A percentile compares a stretch with the other conserved stretches of the same genome.
phyloP scores from a whole-genome alignment of 2,888 invertebrate genomes.

The Cantharis rustica region DNA sequence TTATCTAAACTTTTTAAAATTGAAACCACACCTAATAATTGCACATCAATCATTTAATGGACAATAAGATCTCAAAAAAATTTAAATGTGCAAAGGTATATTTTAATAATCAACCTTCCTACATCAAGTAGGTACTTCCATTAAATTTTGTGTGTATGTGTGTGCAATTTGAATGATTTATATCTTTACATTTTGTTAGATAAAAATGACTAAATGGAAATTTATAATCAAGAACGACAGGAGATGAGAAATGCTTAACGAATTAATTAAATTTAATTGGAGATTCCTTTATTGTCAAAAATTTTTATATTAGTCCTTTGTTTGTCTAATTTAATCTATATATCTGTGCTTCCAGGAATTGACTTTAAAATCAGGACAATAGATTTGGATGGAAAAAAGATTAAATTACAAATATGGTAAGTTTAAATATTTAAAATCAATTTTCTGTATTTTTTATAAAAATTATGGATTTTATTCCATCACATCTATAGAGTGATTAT shows the following conservation, averaged over 20 bases:
- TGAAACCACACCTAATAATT: constrained; percentile 27
- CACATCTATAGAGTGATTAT: neutral
- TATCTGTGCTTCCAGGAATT: constrained; percentile 75
- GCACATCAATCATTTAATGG: neutral
- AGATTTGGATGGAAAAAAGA: constrained; percentile 97
- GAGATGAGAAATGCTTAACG: neutral
- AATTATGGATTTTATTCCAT: neutral
- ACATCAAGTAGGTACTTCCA: neutral
- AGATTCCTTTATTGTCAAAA: neutral
- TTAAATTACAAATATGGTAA: constrained; percentile 99
- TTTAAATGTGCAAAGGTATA: neutral
- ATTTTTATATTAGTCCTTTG: neutral
- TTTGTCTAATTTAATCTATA: neutral
- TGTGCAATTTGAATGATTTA: neutral
- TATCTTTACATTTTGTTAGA: neutral
- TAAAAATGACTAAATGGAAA: neutral
- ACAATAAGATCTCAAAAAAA: neutral
- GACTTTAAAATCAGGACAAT: constrained; percentile 99
- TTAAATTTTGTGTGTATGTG: neutral
- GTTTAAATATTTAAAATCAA: constrained; percentile 41
- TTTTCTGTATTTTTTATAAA: neutral
- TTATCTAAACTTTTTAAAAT: neutral
- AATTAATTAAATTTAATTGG: neutral
- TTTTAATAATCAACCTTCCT: neutral
- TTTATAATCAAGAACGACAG: neutral